Conservation (phyloP, 2,888 invertebrate species). For the Scaeva pyrastri region DNA sequence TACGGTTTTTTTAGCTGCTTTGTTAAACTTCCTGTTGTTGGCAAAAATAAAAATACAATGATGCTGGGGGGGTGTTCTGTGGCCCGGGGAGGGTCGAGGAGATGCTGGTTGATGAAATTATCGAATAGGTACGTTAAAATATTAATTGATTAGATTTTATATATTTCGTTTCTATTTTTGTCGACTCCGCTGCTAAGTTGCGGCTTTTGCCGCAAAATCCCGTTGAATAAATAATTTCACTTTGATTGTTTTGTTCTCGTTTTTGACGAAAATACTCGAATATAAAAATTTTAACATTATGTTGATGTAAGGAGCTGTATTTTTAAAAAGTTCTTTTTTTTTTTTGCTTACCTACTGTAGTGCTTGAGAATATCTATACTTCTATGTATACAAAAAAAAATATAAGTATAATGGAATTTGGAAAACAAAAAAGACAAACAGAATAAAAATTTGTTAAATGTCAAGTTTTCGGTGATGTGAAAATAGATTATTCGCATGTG, state of each 20-base stretch:
- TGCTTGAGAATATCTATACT: not conserved
- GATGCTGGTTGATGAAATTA: not conserved
- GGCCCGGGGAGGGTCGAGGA: not conserved
- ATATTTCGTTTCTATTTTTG: not conserved
- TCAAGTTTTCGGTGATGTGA: conserved; percentile 17
- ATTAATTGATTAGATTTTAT: conserved; percentile 20
- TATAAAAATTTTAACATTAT: not conserved
- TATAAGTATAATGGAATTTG: not conserved
- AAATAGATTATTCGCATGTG: conserved; percentile 12
- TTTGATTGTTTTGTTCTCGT: not conserved
- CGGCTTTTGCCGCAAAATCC: not conserved
- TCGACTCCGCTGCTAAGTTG: not conserved
- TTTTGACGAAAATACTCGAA: not conserved
- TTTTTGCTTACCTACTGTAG: not conserved
- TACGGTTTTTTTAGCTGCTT: not conserved
- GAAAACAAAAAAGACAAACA: not conserved
- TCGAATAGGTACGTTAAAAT: conserved; percentile 19
- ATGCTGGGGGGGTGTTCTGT: no score
- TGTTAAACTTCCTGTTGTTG: conserved; percentile 27
- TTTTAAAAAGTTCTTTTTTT: not conserved
- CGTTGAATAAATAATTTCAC: not conserved
- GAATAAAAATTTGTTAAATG: conserved; percentile 27
- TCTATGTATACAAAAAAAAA: no score
- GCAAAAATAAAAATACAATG: not conserved
- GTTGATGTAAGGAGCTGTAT: not conserved